These are phyloP conservation scores for Cyphomyrus plagiostoma DNA, from an alignment of 2,113 vertebrate genomes.

Conservation along the genomic window DNA sequence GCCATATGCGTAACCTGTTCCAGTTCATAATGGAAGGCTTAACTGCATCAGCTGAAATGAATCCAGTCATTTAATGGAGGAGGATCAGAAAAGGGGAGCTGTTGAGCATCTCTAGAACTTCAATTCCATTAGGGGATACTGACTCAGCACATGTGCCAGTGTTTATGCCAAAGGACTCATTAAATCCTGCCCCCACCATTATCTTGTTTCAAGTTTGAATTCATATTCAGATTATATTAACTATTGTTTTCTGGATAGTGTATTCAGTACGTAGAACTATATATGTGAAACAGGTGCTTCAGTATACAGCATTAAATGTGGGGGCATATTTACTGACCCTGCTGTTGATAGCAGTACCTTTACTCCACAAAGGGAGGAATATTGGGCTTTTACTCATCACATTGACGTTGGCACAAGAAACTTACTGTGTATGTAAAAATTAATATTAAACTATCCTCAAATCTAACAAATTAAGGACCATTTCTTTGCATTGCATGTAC, in stretches of 20 bases:
- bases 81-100: not conserved
- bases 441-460: not conserved
- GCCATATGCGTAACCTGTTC: not conserved
- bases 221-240: not conserved
- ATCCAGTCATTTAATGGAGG: not conserved
- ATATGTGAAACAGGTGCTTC: not conserved
- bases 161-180: not conserved
- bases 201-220: not conserved
- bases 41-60: slow-evolving; percentile 4
- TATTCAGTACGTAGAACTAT: not conserved
- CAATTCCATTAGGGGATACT: not conserved
- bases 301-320: not conserved
- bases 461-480: not conserved
- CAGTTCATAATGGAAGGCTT: not conserved
- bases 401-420: not conserved
- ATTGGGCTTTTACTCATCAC: not conserved
- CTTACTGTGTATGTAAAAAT: not conserved
- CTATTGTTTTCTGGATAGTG: not conserved
- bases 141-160: not conserved
- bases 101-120: not conserved
- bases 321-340: not conserved
- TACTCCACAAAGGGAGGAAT: not conserved
- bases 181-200: not conserved
- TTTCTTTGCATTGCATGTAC: not conserved
- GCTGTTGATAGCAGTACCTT: not conserved